Evolutionary conservation across 2,113 vertebrate genomes (phyloP).

Genomic region (Gnathonemus echidnorhynchus): DNA sequence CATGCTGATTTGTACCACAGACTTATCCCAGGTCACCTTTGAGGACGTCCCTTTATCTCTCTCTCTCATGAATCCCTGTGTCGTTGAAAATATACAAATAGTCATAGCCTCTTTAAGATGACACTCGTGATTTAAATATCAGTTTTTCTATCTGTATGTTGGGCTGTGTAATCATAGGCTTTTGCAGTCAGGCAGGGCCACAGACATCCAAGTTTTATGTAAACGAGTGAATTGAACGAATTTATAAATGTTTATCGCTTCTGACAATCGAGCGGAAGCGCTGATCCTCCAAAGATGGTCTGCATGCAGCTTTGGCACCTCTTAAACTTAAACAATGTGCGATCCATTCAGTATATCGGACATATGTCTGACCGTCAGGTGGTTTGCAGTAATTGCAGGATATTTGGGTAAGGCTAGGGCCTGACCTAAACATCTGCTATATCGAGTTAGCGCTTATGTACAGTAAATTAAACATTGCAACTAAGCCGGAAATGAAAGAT

Average conservation of each 20-base stretch:
- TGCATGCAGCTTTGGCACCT: not conserved
- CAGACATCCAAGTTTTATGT: not conserved
- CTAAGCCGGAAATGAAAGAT: not conserved
- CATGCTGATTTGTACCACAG: not conserved
- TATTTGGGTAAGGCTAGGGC: not conserved
- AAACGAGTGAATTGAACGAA: not conserved
- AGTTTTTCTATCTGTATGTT: constrained; percentile 1
- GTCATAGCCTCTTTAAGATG: not conserved
- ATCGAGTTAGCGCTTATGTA: not conserved
- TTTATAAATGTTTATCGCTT: not conserved
- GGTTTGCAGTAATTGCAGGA: not conserved
- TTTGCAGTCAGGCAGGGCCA: not conserved
- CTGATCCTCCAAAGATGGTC: not conserved
- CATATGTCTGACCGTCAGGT: not conserved
- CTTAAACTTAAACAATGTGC: not conserved
- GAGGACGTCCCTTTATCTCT: not conserved
- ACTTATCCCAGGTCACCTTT: not conserved
- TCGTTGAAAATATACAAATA: not conserved
- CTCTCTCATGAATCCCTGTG: not conserved
- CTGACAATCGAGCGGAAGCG: not conserved
- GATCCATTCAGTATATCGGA: not conserved
- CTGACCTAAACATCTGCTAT: constrained; percentile 1
- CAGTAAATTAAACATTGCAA: not conserved
- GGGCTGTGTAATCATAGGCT: not conserved
- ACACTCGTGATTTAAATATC: not conserved